phyloP scores from a whole-genome alignment of 2,113 vertebrate genomes.

The Calidris pugnax region DNA sequence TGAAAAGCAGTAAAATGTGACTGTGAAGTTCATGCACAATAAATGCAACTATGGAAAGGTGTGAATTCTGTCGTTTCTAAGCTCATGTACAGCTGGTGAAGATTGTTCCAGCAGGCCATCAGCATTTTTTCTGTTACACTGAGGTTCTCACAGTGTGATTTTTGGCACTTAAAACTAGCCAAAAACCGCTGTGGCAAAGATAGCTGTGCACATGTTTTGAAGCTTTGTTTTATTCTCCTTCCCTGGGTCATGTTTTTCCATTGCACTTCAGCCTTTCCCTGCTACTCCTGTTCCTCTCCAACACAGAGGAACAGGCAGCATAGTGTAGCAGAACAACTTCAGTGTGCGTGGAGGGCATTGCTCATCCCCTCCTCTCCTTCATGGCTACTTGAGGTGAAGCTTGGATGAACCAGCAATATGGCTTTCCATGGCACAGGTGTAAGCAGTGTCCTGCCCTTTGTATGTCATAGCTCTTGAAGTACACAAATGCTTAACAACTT shows the following conservation, averaged over 20 bases:
- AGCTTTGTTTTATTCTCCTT: background rate
- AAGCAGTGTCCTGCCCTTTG: background rate
- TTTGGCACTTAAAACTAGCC: background rate
- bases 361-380: background rate
- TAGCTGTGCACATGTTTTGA: background rate
- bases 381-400: background rate
- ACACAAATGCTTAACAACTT: background rate
- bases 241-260: background rate
- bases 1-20: constrained; percentile 29
- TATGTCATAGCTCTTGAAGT: background rate
- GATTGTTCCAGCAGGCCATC: background rate
- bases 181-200: background rate
- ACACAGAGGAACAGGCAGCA: background rate
- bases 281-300: background rate
- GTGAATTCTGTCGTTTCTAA: background rate
- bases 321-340: background rate
- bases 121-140: background rate
- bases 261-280: background rate
- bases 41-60: constrained; percentile 25
- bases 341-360: background rate
- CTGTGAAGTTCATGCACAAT: constrained; percentile 48
- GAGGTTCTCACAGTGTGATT: background rate
- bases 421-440: background rate
- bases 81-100: background rate
- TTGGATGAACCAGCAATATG: background rate